Evolutionary conservation across 2,888 invertebrate genomes (phyloP).

Genomic region (Chironomus tentans): DNA sequence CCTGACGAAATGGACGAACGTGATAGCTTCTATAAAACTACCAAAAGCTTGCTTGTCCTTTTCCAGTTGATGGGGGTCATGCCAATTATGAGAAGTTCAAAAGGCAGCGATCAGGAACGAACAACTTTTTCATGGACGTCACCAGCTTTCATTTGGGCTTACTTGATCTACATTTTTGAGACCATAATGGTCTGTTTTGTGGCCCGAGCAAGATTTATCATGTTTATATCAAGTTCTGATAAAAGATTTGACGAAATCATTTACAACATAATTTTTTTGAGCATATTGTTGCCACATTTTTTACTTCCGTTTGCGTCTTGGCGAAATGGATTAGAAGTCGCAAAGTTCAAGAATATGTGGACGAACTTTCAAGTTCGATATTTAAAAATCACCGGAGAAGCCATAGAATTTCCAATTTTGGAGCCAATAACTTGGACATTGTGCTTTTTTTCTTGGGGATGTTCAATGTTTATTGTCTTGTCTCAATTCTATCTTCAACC

Average conservation of each 20-base stretch:
- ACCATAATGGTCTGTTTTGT: constrained; percentile 49
- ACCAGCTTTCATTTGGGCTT: constrained; percentile 57
- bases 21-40: constrained; percentile 61
- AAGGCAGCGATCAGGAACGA: constrained; percentile 39
- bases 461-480: constrained; percentile 55
- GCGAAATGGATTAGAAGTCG: constrained; percentile 61
- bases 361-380: constrained; percentile 56
- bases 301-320: constrained; percentile 56
- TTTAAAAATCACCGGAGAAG: constrained; percentile 51
- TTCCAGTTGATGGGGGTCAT: constrained; percentile 69
- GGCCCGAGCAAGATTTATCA: constrained; percentile 46
- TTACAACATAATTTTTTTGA: constrained; percentile 64
- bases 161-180: constrained; percentile 53
- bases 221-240: constrained; percentile 49
- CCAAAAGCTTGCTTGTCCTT: constrained; percentile 58
- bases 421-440: constrained; percentile 54
- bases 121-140: constrained; percentile 58
- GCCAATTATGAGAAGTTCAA: constrained; percentile 60
- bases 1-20: constrained; percentile 53
- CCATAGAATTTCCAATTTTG: constrained; percentile 57
- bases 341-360: constrained; percentile 71
- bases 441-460: constrained; percentile 56
- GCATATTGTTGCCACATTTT: constrained; percentile 61
- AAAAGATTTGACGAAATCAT: constrained; percentile 66
- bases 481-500: constrained; percentile 63